These are phyloP conservation scores for Micromesistius poutassou DNA, from an alignment of 2,797 vertebrate genomes.

Conservation along the genomic window DNA sequence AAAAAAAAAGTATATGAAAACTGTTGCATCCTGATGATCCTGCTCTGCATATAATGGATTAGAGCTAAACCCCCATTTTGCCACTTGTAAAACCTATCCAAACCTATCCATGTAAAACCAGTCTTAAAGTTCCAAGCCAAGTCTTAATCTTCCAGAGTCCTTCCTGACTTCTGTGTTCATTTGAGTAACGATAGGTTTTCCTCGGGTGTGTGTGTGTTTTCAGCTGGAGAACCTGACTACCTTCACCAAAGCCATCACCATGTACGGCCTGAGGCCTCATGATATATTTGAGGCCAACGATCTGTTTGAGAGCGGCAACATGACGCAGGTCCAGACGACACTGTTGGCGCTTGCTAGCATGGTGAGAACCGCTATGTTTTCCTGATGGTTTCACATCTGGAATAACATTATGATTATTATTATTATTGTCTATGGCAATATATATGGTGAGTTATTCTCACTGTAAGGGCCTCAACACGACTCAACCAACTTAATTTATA, in stretches of 20 bases:
- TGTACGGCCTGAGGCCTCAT: constrained; percentile 86
- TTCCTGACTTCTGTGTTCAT: neutral
- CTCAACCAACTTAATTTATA: no score
- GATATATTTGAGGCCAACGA: constrained; percentile 94
- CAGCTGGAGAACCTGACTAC: constrained; percentile 95
- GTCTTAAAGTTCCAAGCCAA: no score
- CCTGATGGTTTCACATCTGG: no score
- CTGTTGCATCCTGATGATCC: neutral
- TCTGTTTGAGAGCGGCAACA: constrained; percentile 89
- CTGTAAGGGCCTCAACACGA: no score
- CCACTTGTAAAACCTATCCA: no score
- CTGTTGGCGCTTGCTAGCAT: constrained; percentile 87
- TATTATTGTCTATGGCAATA: no score
- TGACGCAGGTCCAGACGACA: constrained; percentile 93
- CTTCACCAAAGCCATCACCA: constrained; percentile 85
- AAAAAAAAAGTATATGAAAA: no score
- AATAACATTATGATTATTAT: no score
- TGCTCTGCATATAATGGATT: neutral
- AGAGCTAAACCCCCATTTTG: neutral
- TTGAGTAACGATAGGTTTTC: neutral
- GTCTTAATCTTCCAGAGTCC: neutral
- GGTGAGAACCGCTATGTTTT: constrained; percentile 69
- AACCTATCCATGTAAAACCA: no score
- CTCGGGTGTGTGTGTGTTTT: constrained; percentile 18
- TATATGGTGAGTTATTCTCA: no score